Evolutionary conservation across 2,888 invertebrate genomes (phyloP).

Genomic region (Lathronympha strigana): DNA sequence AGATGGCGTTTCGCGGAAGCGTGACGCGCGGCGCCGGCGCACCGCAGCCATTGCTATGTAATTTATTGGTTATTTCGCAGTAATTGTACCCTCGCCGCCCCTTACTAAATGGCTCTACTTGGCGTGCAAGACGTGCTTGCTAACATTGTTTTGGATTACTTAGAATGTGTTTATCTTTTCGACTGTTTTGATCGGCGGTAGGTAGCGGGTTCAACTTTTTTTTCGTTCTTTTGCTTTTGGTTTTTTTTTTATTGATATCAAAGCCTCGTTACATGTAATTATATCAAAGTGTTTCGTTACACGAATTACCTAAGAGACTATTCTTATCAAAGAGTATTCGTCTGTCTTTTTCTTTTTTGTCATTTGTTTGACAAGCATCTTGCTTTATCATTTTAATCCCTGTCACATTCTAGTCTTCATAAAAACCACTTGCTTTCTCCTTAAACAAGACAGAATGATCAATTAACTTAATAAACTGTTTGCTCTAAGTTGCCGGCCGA

Average conservation of each 20-base stretch:
- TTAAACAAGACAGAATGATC: constrained; percentile 28
- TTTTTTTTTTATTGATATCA: not conserved
- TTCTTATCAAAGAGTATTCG: not conserved
- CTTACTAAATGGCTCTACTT: constrained; percentile 63
- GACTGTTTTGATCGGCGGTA: constrained; percentile 39
- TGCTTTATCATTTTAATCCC: not conserved
- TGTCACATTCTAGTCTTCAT: not conserved
- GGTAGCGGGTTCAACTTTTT: constrained; percentile 23
- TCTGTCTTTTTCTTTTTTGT: not conserved
- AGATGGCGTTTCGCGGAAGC: constrained; percentile 78
- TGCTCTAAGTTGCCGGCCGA: constrained; percentile 53
- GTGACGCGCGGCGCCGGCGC: constrained; percentile 74
- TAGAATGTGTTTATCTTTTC: constrained; percentile 42
- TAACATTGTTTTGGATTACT: constrained; percentile 53
- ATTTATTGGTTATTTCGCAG: constrained; percentile 69
- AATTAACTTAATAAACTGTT: constrained; percentile 45
- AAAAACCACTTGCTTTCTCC: constrained; percentile 21
- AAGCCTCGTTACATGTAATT: not conserved
- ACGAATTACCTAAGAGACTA: too few relatives aligned
- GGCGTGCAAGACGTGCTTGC: constrained; percentile 53
- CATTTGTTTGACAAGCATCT: not conserved
- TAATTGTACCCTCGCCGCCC: constrained; percentile 74
- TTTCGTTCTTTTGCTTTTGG: constrained; percentile 6
- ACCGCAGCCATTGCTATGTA: constrained; percentile 55
- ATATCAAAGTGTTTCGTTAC: too few relatives aligned